These are phyloP conservation scores for Hololepta plana DNA, from an alignment of 2,888 invertebrate species.

Conservation along the genomic window DNA sequence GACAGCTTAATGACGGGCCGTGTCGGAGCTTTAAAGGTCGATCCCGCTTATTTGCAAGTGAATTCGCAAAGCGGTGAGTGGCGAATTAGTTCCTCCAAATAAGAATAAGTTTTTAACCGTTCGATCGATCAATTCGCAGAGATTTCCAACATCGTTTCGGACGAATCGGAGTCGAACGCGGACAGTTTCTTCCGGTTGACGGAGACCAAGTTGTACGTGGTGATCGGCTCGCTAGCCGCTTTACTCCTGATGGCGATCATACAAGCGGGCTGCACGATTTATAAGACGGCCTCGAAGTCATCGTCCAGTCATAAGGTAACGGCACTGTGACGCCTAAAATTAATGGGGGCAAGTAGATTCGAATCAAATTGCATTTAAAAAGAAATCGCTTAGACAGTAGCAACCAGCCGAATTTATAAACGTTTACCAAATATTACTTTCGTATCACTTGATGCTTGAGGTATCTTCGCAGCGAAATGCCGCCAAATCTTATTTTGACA, in stretches of 20 bases:
- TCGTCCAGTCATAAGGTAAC: conserved; percentile 50
- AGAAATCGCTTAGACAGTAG: no score
- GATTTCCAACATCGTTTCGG: conserved; percentile 28
- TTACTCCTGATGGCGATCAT: conserved; percentile 60
- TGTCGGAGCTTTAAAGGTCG: conserved; percentile 63
- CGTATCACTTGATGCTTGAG: no score
- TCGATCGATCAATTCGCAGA: conserved; percentile 26
- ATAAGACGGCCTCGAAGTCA: conserved; percentile 41
- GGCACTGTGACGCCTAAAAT: conserved; percentile 24
- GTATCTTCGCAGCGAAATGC: no score
- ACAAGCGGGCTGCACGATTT: conserved; percentile 71
- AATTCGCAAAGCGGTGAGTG: conserved; percentile 51
- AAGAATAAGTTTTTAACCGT: not conserved
- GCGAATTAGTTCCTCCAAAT: conserved; percentile 1
- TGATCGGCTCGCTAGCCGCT: conserved; percentile 65
- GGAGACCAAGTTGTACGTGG: conserved; percentile 61
- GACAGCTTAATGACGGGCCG: conserved; percentile 54
- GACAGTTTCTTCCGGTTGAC: conserved; percentile 43
- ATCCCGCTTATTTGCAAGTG: conserved; percentile 62
- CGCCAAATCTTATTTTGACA: no score
- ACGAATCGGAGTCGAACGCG: conserved; percentile 25
- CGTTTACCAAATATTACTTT: no score
- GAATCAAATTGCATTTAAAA: no score
- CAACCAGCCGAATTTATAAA: no score
- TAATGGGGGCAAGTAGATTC: conserved; percentile 22